Conservation (phyloP, 2,888 invertebrate species). For the Xanthia togata region DNA sequence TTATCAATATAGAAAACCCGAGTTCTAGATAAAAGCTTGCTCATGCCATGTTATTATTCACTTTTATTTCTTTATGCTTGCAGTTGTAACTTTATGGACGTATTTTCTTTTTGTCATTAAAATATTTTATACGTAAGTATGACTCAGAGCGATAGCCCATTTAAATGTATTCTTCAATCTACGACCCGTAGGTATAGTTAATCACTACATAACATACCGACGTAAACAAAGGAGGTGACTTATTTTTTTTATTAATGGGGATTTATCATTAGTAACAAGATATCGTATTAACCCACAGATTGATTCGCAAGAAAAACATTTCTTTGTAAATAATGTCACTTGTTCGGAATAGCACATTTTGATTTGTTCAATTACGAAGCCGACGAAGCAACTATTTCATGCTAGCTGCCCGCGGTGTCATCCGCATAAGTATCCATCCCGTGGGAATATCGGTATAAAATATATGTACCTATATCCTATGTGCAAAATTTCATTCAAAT, state of each 20-base stretch:
- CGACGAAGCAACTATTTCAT: too few relatives aligned
- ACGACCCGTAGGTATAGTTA: slow-evolving; percentile 7
- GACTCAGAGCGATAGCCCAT: not conserved
- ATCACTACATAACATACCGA: slow-evolving; percentile 18
- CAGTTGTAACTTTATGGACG: slow-evolving; percentile 17
- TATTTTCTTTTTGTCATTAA: not conserved
- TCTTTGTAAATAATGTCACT: not conserved
- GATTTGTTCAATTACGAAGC: not conserved
- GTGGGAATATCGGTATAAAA: too few relatives aligned
- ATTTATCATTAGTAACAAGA: slow-evolving; percentile 17
- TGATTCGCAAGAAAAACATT: not conserved
- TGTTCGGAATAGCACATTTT: not conserved
- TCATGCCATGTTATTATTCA: slow-evolving; percentile 30
- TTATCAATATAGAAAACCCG: slow-evolving; percentile 50
- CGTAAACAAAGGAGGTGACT: slow-evolving; percentile 16
- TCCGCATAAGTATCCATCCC: too few relatives aligned
- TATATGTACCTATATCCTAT: too few relatives aligned
- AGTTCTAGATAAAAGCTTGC: slow-evolving; percentile 33
- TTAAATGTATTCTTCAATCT: not conserved
- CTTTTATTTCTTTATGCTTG: slow-evolving; percentile 29
- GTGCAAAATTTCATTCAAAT: too few relatives aligned
- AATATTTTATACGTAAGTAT: not conserved
- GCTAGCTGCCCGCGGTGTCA: too few relatives aligned
- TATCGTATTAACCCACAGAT: not conserved
- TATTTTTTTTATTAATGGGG: not conserved